Evolutionary conservation across 37 sponge, comb jelly and placozoan genomes (phyloP), one percentile per base, ranked within the genome.

Genomic region (Ianthella basta): DNA sequence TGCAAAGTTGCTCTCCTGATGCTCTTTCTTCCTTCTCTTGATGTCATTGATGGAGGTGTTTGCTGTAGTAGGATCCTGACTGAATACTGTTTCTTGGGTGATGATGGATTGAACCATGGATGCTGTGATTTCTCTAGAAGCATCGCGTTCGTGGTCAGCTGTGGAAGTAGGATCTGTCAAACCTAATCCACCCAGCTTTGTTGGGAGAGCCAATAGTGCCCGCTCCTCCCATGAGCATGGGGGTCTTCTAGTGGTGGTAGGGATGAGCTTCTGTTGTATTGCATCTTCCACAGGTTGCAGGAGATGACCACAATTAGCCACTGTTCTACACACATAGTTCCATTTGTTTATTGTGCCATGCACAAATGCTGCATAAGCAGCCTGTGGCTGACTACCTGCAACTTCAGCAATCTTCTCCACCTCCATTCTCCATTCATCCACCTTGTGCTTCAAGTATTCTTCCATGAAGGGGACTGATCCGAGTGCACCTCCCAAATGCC

Each of bases 301-400:
- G 8, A 64, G 27, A 10, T 15, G 66, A 64, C 66, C 66, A 64
- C 66, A 20, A 10, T 64, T 10, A 8, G 75, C 38, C 6, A 73
- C 44, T 40, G 44, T 40, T 33, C 75, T 15, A 18, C 39, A 35
- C 34, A 73, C 38, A 73, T 33, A 73, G 38, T 32, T 73, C 75
- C 75, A 73, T 73, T 39, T 73, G 44, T 39, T 33, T 35, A 12
- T 73, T 40, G 44, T 39, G 37, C 59, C 80, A 80, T 55, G 56
- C 6, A 35, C 32, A 55, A 80, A 80, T 10, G 80, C 80, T 10
- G 80, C 59, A 53, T 80, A 80, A n/a, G 80, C 80, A 8, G 29
- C 80, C 41, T 80, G 59, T 6, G 80, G 80, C 13, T 80, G 59
- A 27, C 30, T 80, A 15, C 32, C 59, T 10, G 80, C 56, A 24